A percentile compares a stretch with the other conserved stretches of the same genome.
Conservation (phyloP, 2,888 invertebrate genomes). For the Listrodromus nycthemerus region DNA sequence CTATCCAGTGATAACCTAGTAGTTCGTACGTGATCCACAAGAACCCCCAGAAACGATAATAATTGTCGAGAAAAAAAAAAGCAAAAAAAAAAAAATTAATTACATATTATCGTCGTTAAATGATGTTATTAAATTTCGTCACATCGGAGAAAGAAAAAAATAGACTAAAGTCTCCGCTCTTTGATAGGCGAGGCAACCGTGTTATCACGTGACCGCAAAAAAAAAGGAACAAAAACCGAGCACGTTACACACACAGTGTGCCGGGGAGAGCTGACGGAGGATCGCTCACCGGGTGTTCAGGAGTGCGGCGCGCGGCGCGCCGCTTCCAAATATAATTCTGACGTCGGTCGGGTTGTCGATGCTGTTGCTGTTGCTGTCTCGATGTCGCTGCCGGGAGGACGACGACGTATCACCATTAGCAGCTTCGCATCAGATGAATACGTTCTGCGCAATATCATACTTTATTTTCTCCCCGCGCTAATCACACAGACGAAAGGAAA, state of each 20-base stretch:
- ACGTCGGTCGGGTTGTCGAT: slow-evolving; percentile 58
- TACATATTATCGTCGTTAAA: too few species aligned
- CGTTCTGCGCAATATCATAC: slow-evolving; percentile 64
- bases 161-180: too few species aligned
- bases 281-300: slow-evolving; percentile 77
- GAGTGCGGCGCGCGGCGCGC: slow-evolving; percentile 68
- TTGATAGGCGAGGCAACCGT: neutral
- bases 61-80: too few species aligned
- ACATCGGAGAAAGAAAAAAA: too few species aligned
- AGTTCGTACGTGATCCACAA: too few species aligned
- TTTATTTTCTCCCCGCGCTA: slow-evolving; percentile 33
- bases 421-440: slow-evolving; percentile 43
- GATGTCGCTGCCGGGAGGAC: slow-evolving; percentile 52
- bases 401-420: slow-evolving; percentile 53
- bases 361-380: slow-evolving; percentile 46
- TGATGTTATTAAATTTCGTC: too few species aligned
- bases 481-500: slow-evolving; percentile 6
- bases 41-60: too few species aligned
- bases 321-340: slow-evolving; percentile 75
- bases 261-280: neutral
- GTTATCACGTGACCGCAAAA: neutral
- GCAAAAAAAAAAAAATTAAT: too few species aligned
- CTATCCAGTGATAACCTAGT: too few species aligned
- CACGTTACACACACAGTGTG: neutral
- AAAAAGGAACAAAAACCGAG: neutral